phyloP scores from a whole-genome alignment of 1,140 invertebrate species.

The Halesus radiatus region DNA sequence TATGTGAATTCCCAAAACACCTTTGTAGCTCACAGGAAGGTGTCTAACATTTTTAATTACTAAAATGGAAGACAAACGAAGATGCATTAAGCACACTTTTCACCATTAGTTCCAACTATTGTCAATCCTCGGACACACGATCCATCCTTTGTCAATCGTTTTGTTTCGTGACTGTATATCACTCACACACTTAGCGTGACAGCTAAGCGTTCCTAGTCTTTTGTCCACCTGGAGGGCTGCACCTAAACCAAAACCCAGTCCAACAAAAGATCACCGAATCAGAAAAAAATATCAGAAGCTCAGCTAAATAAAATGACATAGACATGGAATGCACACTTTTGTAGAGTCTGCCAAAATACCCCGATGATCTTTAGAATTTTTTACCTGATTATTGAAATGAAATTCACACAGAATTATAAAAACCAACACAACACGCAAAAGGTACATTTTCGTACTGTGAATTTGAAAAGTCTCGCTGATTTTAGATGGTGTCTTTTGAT shows the following conservation, averaged over 20 bases:
- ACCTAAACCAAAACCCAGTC: neutral
- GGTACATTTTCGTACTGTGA: neutral
- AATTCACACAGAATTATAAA: neutral
- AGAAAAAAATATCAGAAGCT: neutral
- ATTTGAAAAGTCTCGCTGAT: neutral
- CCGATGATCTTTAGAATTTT: too few species aligned
- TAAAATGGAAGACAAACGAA: slow-evolving; percentile 34
- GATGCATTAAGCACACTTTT: slow-evolving; percentile 29
- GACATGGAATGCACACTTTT: too few species aligned
- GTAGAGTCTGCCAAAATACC: too few species aligned
- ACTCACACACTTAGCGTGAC: slow-evolving; percentile 33
- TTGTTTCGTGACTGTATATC: slow-evolving; percentile 22
- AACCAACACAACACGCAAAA: neutral
- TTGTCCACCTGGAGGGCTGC: neutral
- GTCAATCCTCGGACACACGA: slow-evolving; percentile 15
- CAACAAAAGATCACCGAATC: neutral
- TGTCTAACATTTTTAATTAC: slow-evolving; percentile 28
- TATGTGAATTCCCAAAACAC: neutral
- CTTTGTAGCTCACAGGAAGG: slow-evolving; percentile 23
- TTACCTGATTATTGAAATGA: neutral
- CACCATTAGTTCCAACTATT: slow-evolving; percentile 36
- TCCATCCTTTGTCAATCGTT: slow-evolving; percentile 18
- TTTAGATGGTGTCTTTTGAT: neutral
- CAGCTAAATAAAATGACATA: neutral
- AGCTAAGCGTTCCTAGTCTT: slow-evolving; percentile 17